Evolutionary conservation across 2,113 vertebrate species (phyloP).

Genomic region (Peromyscus californicus): DNA sequence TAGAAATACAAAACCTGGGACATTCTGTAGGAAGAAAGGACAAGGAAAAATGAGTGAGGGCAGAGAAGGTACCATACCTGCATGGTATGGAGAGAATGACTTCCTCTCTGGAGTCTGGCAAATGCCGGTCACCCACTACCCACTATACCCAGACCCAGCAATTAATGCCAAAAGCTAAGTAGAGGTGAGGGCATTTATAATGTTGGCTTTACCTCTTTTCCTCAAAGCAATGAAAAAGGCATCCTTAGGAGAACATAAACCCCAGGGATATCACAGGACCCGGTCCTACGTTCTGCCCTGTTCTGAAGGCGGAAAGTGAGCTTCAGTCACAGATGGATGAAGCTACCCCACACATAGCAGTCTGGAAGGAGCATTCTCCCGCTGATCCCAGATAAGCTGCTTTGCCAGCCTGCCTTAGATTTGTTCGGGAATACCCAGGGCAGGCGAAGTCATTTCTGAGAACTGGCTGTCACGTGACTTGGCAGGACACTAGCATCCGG

Average conservation of each 20-base stretch:
- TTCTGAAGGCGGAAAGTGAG: fast-evolving
- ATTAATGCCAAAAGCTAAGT: not conserved
- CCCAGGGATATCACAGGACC: fast-evolving
- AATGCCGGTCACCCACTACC: not conserved
- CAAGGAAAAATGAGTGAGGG: not conserved
- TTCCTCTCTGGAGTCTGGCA: not conserved
- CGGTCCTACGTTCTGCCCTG: fast-evolving
- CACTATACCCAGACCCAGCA: not conserved
- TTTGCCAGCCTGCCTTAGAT: constrained; percentile 54
- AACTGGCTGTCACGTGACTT: constrained; percentile 47
- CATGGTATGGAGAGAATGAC: fast-evolving
- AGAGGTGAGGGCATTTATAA: not conserved
- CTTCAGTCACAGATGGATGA: not conserved
- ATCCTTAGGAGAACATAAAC: not conserved
- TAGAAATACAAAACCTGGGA: not conserved
- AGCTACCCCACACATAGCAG: not conserved
- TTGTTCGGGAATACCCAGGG: not conserved
- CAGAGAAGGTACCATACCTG: not conserved
- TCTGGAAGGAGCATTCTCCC: not conserved
- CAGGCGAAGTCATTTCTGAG: constrained; percentile 52
- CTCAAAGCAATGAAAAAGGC: not conserved
- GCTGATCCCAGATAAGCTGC: constrained; percentile 64
- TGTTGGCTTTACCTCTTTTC: not conserved
- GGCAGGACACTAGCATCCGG: not conserved
- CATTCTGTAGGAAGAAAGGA: not conserved